Evolutionary conservation across 2,113 vertebrate species (phyloP), one percentile per base, ranked within the genome.

Genomic region (Neotoma lepida): DNA sequence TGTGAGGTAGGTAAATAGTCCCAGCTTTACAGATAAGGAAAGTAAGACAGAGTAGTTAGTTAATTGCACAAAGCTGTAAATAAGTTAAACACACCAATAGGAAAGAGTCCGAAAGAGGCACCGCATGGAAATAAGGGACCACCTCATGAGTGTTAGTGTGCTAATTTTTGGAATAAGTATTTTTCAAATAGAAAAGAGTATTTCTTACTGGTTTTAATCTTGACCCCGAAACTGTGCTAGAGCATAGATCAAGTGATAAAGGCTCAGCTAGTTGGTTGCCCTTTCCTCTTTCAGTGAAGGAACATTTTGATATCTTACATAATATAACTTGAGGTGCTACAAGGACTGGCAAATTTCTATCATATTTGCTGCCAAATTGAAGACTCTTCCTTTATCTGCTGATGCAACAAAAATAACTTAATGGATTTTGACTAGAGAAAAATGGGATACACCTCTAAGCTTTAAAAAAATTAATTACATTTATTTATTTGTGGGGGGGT

Each of bases 371-470:
- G 95, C 94, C 96, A 97, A 93, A 49, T 85, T 95, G 46, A 66
- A 95, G 70, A 95, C 64, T 93, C 70, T 91, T 90, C 89, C 66
- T 90, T 86, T 93, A 95, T 89, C 86, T 96, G 96, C 95, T 96
- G 91, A 95, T 95, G 89, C 94, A 89, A 92, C 91, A 95, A 95
- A 95, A 95, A 87, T 96, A 93, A 91, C 56, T 85, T 94, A 95
- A 94, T 97, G 93, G 95, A 85, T 97, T 96, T 91, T 87, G 89
- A 96, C 76, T 88, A 89, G 51, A 95, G 91, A 89, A 63, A 97
- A 97, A 89, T 95, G 94, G 73, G 88, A 95, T 90, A 94, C 78
- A 89, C 86, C 92, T 93, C 81, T 94, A 84, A 88, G 49, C 41
- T 30, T 77, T 15, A 58, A 61, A 61, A 39, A 61, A 61, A 28